A percentile compares a stretch with the other conserved stretches of the same genome.
Conservation (phyloP, 2,113 vertebrate genomes). For the Crocuta crocuta region DNA sequence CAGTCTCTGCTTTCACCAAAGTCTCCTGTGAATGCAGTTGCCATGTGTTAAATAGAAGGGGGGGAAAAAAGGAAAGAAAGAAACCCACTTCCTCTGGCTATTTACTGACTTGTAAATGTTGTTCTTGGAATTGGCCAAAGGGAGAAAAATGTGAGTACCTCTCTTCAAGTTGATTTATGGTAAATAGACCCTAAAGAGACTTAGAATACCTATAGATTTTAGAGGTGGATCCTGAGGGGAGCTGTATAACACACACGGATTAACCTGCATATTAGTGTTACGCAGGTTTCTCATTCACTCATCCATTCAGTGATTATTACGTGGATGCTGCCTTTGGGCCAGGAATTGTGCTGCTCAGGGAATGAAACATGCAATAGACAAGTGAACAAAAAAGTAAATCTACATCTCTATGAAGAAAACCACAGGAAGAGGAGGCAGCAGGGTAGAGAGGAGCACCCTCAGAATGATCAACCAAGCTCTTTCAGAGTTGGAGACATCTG, state of each 20-base stretch:
- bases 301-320: not conserved
- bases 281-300: not conserved
- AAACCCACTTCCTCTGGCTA: constrained; percentile 7
- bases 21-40: not conserved
- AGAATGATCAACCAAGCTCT: not conserved
- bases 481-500: not conserved
- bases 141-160: not conserved
- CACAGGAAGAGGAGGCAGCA: not conserved
- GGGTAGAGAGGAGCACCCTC: not conserved
- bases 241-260: not conserved
- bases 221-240: not conserved
- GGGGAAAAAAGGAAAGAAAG: not conserved
- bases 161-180: constrained; percentile 17
- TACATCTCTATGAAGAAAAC: not conserved
- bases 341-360: not conserved
- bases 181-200: not conserved
- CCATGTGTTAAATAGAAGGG: not conserved
- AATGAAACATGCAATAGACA: not conserved
- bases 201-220: not conserved
- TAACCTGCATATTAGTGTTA: not conserved
- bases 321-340: not conserved
- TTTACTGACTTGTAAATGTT: constrained; percentile 50
- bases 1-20: not conserved
- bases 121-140: constrained; percentile 39
- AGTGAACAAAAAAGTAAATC: not conserved